Percentiles rank a stretch among this genome's conserved stretches.
These are phyloP conservation scores for Nebria ingens DNA, from an alignment of 1,140 invertebrate species.

Conservation along the genomic window DNA sequence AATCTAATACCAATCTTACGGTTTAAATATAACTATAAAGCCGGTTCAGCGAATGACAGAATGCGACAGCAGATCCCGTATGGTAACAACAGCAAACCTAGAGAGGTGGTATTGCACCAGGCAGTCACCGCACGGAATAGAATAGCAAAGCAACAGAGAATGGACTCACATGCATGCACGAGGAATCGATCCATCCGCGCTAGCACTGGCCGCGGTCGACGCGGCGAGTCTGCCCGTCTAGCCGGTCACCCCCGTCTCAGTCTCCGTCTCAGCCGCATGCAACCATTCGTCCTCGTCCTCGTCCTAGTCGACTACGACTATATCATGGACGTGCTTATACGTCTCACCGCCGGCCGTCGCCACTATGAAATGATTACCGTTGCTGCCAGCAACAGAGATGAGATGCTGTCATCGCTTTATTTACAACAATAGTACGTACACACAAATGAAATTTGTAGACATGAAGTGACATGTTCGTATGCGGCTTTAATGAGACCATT, in stretches of 20 bases:
- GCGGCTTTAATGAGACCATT: no score
- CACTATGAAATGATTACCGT: no score
- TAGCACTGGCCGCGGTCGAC: background rate
- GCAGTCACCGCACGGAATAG: no score
- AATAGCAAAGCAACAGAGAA: background rate
- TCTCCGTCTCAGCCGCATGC: background rate
- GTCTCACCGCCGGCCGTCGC: no score
- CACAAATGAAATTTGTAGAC: background rate
- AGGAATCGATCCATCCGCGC: conserved; percentile 2
- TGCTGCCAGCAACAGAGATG: background rate
- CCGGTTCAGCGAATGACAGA: no score
- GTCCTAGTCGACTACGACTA: background rate
- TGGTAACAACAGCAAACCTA: no score
- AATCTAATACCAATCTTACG: no score
- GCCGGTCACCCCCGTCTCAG: background rate
- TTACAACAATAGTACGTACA: background rate
- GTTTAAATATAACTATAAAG: no score
- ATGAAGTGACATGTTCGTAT: background rate
- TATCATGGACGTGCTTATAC: no score
- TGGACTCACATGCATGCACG: background rate
- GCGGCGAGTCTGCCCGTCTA: background rate
- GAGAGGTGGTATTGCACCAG: no score
- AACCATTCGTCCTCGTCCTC: no score
- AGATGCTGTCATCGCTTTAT: conserved; percentile 5
- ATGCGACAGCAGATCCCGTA: no score